phyloP scores from a whole-genome alignment of 2,888 invertebrate genomes.

The Drosophila seclusa region DNA sequence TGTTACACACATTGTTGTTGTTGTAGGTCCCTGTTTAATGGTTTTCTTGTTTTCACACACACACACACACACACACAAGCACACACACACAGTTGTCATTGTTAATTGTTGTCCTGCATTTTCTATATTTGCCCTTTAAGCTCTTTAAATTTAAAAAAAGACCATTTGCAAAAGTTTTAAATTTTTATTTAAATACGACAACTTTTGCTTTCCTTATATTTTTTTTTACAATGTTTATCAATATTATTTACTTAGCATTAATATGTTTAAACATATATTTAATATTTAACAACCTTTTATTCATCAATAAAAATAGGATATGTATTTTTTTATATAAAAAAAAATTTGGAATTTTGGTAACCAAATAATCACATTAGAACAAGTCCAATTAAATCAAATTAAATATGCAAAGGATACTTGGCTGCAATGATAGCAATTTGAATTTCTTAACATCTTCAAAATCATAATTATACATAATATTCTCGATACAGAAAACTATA shows the following conservation, averaged over 20 bases:
- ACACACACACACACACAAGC: slow-evolving; percentile 11
- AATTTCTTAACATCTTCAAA: neutral
- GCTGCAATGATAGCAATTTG: neutral
- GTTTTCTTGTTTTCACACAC: slow-evolving; percentile 46
- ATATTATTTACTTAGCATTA: neutral
- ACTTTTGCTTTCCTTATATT: neutral
- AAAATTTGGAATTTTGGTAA: neutral
- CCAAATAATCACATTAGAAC: neutral
- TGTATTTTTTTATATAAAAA: neutral
- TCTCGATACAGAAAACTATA: neutral
- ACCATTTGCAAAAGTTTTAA: slow-evolving; percentile 20
- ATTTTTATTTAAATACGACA: neutral
- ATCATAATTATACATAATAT: neutral
- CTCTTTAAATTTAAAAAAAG: slow-evolving; percentile 38
- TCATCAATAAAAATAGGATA: neutral
- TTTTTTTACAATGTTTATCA: neutral
- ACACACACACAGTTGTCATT: slow-evolving; percentile 48
- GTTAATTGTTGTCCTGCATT: slow-evolving; percentile 58
- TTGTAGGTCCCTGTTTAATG: slow-evolving; percentile 55
- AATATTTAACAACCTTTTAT: neutral
- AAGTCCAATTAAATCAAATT: neutral
- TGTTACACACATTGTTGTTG: slow-evolving; percentile 32
- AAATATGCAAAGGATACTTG: neutral
- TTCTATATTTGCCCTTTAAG: slow-evolving; percentile 36
- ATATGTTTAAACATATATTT: neutral